phyloP scores from a whole-genome alignment of 37 sponge, comb jelly and placozoan species.

The Petrosia ficiformis region DNA sequence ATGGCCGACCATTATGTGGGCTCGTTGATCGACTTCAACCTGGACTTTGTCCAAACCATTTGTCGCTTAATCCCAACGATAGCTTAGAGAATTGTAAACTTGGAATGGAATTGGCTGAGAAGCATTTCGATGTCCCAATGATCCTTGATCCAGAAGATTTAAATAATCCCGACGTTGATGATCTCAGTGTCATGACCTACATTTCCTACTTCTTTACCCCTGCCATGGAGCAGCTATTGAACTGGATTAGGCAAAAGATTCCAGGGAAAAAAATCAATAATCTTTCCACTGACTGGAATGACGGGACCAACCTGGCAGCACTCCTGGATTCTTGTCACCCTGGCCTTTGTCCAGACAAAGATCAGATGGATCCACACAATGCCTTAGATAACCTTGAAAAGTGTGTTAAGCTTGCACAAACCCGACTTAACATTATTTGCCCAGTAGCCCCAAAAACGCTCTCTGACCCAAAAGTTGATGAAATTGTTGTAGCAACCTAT shows the following conservation, averaged over 20 bases:
- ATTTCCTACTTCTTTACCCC: slow-evolving; percentile 79
- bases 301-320: slow-evolving; percentile 80
- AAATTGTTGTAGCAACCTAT: slow-evolving; percentile 70
- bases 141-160: slow-evolving; percentile 75
- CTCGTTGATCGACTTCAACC: slow-evolving; percentile 57
- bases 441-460: slow-evolving; percentile 56
- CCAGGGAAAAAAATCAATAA: slow-evolving; percentile 76
- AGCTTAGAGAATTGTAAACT: slow-evolving; percentile 69
- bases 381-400: slow-evolving; percentile 51
- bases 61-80: slow-evolving; percentile 36
- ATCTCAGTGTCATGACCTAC: slow-evolving; percentile 88
- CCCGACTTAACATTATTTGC: slow-evolving; percentile 31
- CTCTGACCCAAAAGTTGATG: slow-evolving; percentile 83
- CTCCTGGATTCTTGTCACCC: slow-evolving; percentile 71
- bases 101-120: slow-evolving; percentile 73
- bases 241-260: slow-evolving; percentile 77
- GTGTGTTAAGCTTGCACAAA: slow-evolving; percentile 34
- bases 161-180: slow-evolving; percentile 79
- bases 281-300: slow-evolving; percentile 82
- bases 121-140: slow-evolving; percentile 65
- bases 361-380: slow-evolving; percentile 51
- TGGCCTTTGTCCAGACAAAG: slow-evolving; percentile 67
- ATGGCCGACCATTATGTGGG: slow-evolving; percentile 72
- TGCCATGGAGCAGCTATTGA: slow-evolving; percentile 50
- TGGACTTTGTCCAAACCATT: slow-evolving; percentile 78